Percentiles rank a stretch among this genome's conserved stretches.
phyloP scores from a whole-genome alignment of 2,113 vertebrate species.

The Siphamia tubifer region DNA sequence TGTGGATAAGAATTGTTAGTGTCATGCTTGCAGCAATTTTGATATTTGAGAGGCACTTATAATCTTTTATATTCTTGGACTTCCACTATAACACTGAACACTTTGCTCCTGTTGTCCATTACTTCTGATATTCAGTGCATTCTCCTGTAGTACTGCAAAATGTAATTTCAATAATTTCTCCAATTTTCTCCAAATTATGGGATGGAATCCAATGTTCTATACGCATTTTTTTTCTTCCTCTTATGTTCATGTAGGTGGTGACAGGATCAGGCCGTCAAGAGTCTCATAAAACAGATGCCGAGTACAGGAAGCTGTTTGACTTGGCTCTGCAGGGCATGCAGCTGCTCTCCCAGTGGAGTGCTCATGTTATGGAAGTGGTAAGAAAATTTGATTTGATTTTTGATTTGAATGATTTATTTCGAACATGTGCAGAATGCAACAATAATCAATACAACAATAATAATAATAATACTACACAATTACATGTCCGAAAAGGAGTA shows the following conservation, averaged over 20 bases:
- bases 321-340: slow-evolving; percentile 95
- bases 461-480: too few species aligned
- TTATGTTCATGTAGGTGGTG: slow-evolving; percentile 84
- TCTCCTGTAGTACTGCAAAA: neutral
- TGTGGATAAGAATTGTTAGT: neutral
- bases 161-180: too few species aligned
- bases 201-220: neutral
- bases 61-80: neutral
- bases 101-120: neutral
- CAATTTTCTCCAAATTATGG: too few species aligned
- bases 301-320: slow-evolving; percentile 96
- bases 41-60: neutral
- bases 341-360: slow-evolving; percentile 98
- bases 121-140: neutral
- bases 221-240: neutral
- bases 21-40: neutral
- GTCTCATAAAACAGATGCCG: slow-evolving; percentile 90
- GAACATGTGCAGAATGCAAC: too few species aligned
- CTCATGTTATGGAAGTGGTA: slow-evolving; percentile 99
- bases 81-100: neutral
- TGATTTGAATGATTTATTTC: too few species aligned
- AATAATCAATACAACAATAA: too few species aligned
- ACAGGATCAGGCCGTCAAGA: slow-evolving; percentile 97
- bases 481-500: too few species aligned
- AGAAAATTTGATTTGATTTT: too few species aligned